Base-by-base conservation (phyloP, 2,113 vertebrate species). In the Scartelaos histophorus region DNA sequence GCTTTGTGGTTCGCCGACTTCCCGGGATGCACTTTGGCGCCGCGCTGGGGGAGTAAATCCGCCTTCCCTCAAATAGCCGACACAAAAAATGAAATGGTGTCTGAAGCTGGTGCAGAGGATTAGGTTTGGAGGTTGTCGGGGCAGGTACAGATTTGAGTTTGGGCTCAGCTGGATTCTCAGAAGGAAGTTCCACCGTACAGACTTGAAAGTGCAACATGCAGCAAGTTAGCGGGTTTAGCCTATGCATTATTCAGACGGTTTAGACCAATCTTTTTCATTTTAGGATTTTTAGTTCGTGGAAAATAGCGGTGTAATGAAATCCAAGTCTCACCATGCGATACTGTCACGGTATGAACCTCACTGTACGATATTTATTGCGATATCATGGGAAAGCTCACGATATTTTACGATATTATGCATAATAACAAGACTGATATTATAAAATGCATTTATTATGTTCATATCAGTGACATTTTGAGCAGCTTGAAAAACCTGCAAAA, bases 101-200 rank as follows among this genome's bases (percentile, higher is more conserved):
- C 45, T 81, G 66, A 72, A 73, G 69, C 68, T 77, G 72, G 76
- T 24, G 10, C 71, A 45, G 49, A 72, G 83, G 81, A 85, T 85
- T 85, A 85, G 74, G 75, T 82, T 75, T 82, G 79, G 74, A 71
- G 67, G 71, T 74, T 82, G 47, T 75, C 53, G 69, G 51, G n/a
- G 51, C 58, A 34, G 61, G 80, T 73, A 65, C 78, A 78, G 64
- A 81, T 71, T 77, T 65, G 82, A 43, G 66, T 67, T 83, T 76
- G 73, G 56, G 60, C 49, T 69, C 76, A 77, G 70, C 82, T 38
- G 66, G 71, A 74, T 72, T 72, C 66, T 67, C 71, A 76, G 64
- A 34, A 73, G 62, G 56, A 47, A 75, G 11, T 60, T 29, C 22
- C 57, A 34, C 25, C 57, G 5, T 34, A 65, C 70, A 66, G 81